A percentile compares a stretch with the other conserved stretches of the same genome.
phyloP scores from a whole-genome alignment of 2,113 vertebrate species.

The Sceloporus undulatus region DNA sequence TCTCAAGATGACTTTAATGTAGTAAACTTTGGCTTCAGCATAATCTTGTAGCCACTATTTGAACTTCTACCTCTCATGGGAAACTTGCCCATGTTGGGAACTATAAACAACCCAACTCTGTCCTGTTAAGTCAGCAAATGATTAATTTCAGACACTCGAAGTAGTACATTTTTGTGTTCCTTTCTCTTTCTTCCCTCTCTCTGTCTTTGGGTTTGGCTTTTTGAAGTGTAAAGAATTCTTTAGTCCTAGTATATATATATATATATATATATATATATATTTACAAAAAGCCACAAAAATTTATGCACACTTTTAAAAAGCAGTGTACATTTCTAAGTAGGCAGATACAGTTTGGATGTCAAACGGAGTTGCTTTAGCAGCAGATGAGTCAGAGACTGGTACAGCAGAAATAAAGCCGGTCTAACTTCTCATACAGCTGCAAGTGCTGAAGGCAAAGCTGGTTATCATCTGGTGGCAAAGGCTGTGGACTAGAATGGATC shows the following conservation, averaged over 20 bases:
- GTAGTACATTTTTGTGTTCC: no score
- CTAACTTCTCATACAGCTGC: neutral
- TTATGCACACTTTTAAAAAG: neutral
- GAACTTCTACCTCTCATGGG: neutral
- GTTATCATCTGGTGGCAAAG: no score
- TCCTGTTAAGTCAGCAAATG: neutral
- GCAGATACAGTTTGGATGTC: neutral
- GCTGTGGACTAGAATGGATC: slow-evolving; percentile 7
- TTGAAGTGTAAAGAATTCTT: neutral
- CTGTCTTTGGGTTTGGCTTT: neutral
- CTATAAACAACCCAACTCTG: neutral
- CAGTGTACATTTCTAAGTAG: neutral
- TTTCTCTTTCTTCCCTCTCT: no score
- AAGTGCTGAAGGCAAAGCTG: neutral
- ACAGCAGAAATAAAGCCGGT: neutral
- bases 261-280: no score
- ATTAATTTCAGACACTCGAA: neutral
- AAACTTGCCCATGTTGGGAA: neutral
- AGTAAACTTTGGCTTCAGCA: neutral
- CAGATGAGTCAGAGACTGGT: slow-evolving; percentile 1
- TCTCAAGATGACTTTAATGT: neutral
- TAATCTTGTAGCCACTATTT: neutral
- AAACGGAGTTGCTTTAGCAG: neutral
- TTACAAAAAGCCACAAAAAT: no score
- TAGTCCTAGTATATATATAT: no score